Conservation (phyloP, 2,888 invertebrate genomes). For the Calameuta idolon region DNA sequence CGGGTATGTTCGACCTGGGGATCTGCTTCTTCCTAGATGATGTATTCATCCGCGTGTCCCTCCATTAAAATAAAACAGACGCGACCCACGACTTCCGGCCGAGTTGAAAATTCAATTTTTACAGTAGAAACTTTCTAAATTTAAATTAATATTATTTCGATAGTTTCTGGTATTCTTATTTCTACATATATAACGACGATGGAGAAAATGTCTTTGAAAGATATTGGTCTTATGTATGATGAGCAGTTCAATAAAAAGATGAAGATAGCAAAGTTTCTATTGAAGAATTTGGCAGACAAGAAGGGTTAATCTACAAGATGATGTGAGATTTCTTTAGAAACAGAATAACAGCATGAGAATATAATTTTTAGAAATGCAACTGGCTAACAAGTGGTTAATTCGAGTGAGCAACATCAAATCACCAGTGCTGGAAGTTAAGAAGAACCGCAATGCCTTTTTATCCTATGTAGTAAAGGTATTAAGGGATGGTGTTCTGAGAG, state of each 20-base stretch:
- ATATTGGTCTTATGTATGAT: slow-evolving; percentile 64
- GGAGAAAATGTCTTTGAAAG: slow-evolving; percentile 33
- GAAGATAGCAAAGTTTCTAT: slow-evolving; percentile 66
- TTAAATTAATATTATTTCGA: neutral
- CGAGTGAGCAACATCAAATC: slow-evolving; percentile 66
- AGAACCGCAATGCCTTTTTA: slow-evolving; percentile 70
- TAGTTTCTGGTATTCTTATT: neutral
- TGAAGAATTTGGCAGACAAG: slow-evolving; percentile 63
- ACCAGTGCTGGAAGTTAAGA: slow-evolving; percentile 67
- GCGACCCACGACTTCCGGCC: neutral
- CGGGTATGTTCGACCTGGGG: neutral
- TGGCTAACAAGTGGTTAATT: slow-evolving; percentile 64
- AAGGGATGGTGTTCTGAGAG: slow-evolving; percentile 32
- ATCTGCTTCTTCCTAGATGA: neutral
- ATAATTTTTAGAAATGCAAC: slow-evolving; percentile 31
- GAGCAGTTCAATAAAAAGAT: slow-evolving; percentile 70
- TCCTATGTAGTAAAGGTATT: slow-evolving; percentile 59
- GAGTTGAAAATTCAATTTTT: slow-evolving; percentile 10
- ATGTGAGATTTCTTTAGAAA: neutral
- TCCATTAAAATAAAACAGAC: neutral
- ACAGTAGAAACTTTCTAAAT: slow-evolving; percentile 6
- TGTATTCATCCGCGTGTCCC: neutral
- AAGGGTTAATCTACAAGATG: slow-evolving; percentile 45
- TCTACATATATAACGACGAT: slow-evolving; percentile 18
- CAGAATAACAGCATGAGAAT: neutral